These are phyloP conservation scores for Caenorhabditis brenneri DNA, from an alignment of 1,140 invertebrate species.

Conservation along the genomic window DNA sequence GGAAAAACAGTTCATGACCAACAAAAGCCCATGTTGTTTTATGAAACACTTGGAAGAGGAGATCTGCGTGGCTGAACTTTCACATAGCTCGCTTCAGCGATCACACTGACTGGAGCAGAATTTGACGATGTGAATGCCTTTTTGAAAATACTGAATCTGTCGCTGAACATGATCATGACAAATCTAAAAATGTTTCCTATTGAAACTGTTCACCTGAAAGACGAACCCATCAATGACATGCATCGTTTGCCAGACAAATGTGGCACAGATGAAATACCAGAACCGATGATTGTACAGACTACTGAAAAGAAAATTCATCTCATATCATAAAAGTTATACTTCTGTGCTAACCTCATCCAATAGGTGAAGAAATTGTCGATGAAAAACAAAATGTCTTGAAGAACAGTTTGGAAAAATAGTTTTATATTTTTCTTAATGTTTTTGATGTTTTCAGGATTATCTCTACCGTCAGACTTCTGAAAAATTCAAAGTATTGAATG, in stretches of 20 bases:
- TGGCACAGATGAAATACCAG: neutral
- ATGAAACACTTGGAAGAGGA: neutral
- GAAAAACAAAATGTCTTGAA: neutral
- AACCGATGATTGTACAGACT: neutral
- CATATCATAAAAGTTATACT: neutral
- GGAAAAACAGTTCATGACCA: too few relatives aligned
- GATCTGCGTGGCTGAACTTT: neutral
- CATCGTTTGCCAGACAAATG: conserved; percentile 2
- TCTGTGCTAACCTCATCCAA: neutral
- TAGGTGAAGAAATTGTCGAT: neutral
- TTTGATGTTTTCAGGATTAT: neutral
- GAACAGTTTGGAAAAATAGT: neutral
- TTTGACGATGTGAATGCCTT: neutral
- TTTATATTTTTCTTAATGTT: neutral
- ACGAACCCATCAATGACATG: neutral
- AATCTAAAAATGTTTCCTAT: neutral
- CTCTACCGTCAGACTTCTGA: neutral
- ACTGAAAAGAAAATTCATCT: neutral
- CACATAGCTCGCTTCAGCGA: neutral
- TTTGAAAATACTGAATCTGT: conserved; percentile 4
- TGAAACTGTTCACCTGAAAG: neutral
- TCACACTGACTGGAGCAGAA: neutral
- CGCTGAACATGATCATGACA: conserved; percentile 7
- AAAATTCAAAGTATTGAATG: neutral
- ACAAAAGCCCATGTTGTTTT: neutral